Percentiles rank a stretch among this genome's conserved stretches.
Evolutionary conservation across 2,113 vertebrate genomes (phyloP).

Genomic region (Silurus meridionalis): DNA sequence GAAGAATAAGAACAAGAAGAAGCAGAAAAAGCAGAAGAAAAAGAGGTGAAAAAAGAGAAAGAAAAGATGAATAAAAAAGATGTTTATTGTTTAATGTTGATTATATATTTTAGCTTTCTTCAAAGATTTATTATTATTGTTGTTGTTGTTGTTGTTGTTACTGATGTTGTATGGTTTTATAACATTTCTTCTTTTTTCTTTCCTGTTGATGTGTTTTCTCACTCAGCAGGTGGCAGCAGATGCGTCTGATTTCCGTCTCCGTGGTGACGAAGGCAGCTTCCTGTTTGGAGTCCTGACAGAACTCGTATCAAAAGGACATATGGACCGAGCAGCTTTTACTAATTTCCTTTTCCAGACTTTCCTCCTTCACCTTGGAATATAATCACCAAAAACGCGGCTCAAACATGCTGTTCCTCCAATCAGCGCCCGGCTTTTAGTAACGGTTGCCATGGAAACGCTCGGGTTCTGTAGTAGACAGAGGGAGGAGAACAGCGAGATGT

Average conservation of each 20-base stretch:
- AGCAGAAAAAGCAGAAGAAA: too few species aligned
- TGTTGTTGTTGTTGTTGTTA: neutral
- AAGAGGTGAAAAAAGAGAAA: too few species aligned
- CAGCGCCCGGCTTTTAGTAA: slow-evolving; percentile 75
- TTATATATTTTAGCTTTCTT: too few species aligned
- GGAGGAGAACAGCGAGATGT: slow-evolving; percentile 74
- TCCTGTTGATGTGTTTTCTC: neutral
- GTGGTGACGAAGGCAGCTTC: neutral
- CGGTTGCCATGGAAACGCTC: slow-evolving; percentile 79
- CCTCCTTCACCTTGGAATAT: slow-evolving; percentile 66
- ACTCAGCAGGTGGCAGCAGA: slow-evolving; percentile 61
- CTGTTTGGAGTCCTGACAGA: slow-evolving; percentile 51
- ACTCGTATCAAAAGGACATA: slow-evolving; percentile 66
- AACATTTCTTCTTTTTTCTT: neutral
- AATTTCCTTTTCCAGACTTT: slow-evolving; percentile 73
- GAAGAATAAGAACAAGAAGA: too few species aligned
- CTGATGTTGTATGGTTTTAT: neutral
- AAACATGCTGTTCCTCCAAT: slow-evolving; percentile 68
- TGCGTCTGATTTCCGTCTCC: slow-evolving; percentile 54
- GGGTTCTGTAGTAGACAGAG: slow-evolving; percentile 70
- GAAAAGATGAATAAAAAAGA: too few species aligned
- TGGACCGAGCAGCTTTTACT: slow-evolving; percentile 67
- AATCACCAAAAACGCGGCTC: slow-evolving; percentile 74
- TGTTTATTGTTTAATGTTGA: too few species aligned
- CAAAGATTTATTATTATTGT: neutral